These are phyloP conservation scores for Calephelis perditalis DNA, from an alignment of 2,888 invertebrate species.

Conservation along the genomic window DNA sequence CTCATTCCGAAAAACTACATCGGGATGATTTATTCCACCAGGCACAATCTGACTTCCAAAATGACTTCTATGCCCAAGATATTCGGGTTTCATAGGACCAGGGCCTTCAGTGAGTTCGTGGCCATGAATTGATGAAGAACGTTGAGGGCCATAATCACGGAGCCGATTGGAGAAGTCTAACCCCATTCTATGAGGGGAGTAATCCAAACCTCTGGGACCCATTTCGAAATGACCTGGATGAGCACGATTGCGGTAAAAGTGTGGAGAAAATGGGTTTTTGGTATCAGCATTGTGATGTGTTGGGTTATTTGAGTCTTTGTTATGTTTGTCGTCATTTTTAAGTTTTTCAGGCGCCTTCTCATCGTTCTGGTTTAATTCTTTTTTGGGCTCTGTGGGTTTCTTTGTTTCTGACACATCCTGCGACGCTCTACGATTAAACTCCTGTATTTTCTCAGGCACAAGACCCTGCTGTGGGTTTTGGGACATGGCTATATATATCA, in stretches of 20 bases:
- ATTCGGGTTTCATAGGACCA: constrained; percentile 54
- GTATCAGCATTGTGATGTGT: constrained; percentile 47
- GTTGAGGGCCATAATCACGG: constrained; percentile 63
- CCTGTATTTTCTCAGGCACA: constrained; percentile 66
- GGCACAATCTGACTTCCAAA: constrained; percentile 63
- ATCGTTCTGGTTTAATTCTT: constrained; percentile 47
- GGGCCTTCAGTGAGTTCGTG: constrained; percentile 66
- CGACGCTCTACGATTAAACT: constrained; percentile 62
- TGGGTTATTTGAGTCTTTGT: constrained; percentile 29
- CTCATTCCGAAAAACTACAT: constrained; percentile 67
- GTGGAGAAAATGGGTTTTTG: constrained; percentile 67
- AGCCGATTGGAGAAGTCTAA: constrained; percentile 60
- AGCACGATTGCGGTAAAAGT: constrained; percentile 55
- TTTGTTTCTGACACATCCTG: constrained; percentile 55
- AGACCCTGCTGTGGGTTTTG: constrained; percentile 65
- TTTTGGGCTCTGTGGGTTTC: constrained; percentile 37
- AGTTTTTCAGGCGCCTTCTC: constrained; percentile 41
- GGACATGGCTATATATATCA: constrained; percentile 55
- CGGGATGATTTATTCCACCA: constrained; percentile 61
- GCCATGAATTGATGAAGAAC: constrained; percentile 69
- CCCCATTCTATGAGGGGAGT: constrained; percentile 67
- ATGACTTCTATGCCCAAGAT: constrained; percentile 57
- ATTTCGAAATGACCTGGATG: constrained; percentile 68
- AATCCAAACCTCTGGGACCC: constrained; percentile 69
- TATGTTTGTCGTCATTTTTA: constrained; percentile 35